phyloP scores from a whole-genome alignment of 2,888 invertebrate species.

The Neoitamus cyanurus region DNA sequence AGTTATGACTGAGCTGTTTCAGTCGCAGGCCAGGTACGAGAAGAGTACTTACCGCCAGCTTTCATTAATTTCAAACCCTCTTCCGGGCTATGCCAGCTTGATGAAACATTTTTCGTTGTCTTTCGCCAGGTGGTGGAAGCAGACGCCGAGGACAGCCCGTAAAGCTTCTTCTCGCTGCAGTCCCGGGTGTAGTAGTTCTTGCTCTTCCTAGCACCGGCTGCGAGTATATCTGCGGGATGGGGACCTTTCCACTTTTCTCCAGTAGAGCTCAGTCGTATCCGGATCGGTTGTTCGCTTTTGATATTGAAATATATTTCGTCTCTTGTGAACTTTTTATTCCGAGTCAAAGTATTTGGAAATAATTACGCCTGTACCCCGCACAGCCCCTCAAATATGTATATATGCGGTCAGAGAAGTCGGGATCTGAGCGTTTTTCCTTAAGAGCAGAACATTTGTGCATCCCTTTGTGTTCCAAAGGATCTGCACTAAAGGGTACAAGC shows the following conservation, averaged over 20 bases:
- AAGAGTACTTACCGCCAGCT: conserved; percentile 66
- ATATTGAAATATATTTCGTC: conserved; percentile 49
- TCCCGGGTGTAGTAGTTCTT: neutral
- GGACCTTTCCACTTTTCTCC: conserved; percentile 70
- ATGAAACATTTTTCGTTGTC: conserved; percentile 59
- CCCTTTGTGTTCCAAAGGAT: neutral
- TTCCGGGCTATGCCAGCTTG: conserved; percentile 69
- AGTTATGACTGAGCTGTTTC: conserved; percentile 1
- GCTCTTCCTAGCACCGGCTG: neutral
- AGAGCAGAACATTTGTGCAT: conserved; percentile 38
- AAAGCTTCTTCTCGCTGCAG: conserved; percentile 57
- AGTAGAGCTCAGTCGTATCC: conserved; percentile 70
- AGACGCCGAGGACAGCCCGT: neutral
- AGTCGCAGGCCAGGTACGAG: neutral
- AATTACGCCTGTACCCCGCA: conserved; percentile 44
- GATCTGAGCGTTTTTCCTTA: conserved; percentile 10
- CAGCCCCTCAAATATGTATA: neutral
- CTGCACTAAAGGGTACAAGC: conserved; percentile 4
- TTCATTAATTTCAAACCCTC: conserved; percentile 72
- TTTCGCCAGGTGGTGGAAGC: conserved; percentile 54
- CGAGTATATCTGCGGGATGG: conserved; percentile 50
- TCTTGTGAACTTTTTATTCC: conserved; percentile 5
- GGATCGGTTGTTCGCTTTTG: conserved; percentile 74
- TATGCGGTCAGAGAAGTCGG: neutral
- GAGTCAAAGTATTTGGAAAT: conserved; percentile 46